Conservation (phyloP, 2,888 invertebrate species). For the Tiphia femorata region DNA sequence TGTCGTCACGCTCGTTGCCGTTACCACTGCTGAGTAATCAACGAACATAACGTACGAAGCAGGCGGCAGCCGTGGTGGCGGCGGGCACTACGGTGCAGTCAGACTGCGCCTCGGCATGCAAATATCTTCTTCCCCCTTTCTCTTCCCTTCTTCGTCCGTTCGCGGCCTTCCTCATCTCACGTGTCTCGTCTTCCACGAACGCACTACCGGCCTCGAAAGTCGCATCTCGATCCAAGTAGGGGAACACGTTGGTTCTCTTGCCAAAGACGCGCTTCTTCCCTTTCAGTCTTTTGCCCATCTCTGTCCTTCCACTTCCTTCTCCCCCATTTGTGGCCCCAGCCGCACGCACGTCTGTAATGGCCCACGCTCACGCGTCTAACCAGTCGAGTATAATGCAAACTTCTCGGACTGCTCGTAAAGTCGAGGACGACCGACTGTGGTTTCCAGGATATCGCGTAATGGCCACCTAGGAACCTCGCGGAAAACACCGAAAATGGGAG, state of each 20-base stretch:
- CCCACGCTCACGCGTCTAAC: too few relatives aligned
- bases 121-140: constrained; percentile 40
- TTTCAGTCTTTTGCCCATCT: not conserved
- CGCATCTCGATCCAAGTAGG: not conserved
- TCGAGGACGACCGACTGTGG: too few relatives aligned
- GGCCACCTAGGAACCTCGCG: too few relatives aligned
- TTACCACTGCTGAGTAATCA: constrained; percentile 41
- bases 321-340: not conserved
- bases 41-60: constrained; percentile 41
- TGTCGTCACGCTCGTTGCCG: constrained; percentile 50
- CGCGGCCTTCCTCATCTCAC: not conserved
- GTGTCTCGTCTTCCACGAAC: too few relatives aligned
- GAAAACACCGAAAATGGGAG: too few relatives aligned
- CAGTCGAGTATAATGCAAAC: too few relatives aligned
- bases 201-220: not conserved
- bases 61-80: constrained; percentile 22
- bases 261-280: not conserved
- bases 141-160: not conserved
- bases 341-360: not conserved
- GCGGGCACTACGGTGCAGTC: constrained; percentile 42
- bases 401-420: too few relatives aligned
- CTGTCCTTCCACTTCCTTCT: not conserved
- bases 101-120: constrained; percentile 47
- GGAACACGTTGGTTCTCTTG: not conserved
- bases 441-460: too few relatives aligned